A percentile compares a stretch with the other conserved stretches of the same genome.
Conservation (phyloP, 2,113 vertebrate species). For the Antennarius striatus region DNA sequence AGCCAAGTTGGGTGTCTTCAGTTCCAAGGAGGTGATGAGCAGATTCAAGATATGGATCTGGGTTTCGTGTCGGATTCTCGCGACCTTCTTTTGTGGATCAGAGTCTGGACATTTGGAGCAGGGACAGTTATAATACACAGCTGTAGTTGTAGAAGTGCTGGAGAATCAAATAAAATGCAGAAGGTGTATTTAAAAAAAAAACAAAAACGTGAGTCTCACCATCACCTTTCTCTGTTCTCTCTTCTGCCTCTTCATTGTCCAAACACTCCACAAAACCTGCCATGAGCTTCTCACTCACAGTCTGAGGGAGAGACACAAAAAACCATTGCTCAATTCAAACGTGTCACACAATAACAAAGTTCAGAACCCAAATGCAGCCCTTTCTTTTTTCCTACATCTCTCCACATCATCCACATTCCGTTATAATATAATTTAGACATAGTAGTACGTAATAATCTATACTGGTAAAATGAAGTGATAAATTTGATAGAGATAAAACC, state of each 20-base stretch:
- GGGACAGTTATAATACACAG: background rate
- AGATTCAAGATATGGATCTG: slow-evolving; percentile 96
- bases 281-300: slow-evolving; percentile 93
- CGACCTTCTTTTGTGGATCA: slow-evolving; percentile 82
- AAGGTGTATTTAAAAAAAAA: background rate
- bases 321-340: background rate
- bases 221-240: slow-evolving; percentile 83
- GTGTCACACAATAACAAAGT: background rate
- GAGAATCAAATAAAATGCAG: background rate
- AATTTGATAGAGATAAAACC: background rate
- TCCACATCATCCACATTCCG: background rate
- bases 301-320: slow-evolving; percentile 66
- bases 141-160: background rate
- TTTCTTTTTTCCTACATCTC: background rate
- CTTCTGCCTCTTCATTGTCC: slow-evolving; percentile 93
- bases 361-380: background rate
- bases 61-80: slow-evolving; percentile 88
- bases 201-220: slow-evolving; percentile 72
- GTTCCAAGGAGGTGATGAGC: slow-evolving; percentile 93
- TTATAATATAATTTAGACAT: background rate
- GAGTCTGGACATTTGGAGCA: slow-evolving; percentile 46
- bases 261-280: slow-evolving; percentile 97
- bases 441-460: background rate
- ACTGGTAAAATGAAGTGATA: background rate
- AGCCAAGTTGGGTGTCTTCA: slow-evolving; percentile 90